Evolutionary conservation across 2,888 invertebrate species (phyloP), one percentile per base, ranked within the genome.

Genomic region (Brachyptera putata): DNA sequence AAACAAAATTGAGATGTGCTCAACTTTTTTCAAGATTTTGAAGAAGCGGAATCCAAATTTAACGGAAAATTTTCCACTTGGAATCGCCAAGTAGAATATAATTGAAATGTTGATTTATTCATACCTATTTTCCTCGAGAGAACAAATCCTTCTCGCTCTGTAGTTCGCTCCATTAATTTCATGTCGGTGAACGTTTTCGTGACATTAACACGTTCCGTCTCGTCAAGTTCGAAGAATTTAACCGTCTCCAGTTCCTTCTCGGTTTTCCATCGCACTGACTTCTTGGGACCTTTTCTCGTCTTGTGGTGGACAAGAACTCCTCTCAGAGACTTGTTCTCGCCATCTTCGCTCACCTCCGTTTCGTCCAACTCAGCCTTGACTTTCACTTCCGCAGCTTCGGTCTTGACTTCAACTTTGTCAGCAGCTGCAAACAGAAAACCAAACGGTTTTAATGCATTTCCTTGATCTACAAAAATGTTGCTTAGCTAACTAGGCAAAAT

Each of bases 181-280:
- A 94, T 89, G 70, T 95, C 94, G 34, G 86, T 88, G 75, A 96
- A 96, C 30, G 84, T 89, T 75, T 87, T 92, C 2, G 87, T 94
- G 1, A 97, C 96, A 76, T 97, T 97, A 1, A 95, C 92, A 70
- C 97, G 83, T 76, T 98, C 97, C 14, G 90, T 95, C 76, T 95
- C 96, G 75, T 97, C 96, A 67, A 96, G 77, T 74, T 96, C 96
- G 74, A 98, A 97, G 75, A 85, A 95, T 69, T 89, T 86, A 60
- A 93, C 80, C 69, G 90, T 86, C 68, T 89, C 89, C 30, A 98
- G 77, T 66, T 88, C 84, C 4, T 81, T 76, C 61, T 94, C 93
- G 2, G 86, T 82, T 70, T 87, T 88, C 88, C 93, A 95, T 70
- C 85, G 84, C 3, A 90, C 82, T 67, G 84, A 83, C 73, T 90